A percentile compares a stretch with the other conserved stretches of the same genome.
Evolutionary conservation across 2,888 invertebrate species (phyloP).

Genomic region (Drosophila kambysellisi): DNA sequence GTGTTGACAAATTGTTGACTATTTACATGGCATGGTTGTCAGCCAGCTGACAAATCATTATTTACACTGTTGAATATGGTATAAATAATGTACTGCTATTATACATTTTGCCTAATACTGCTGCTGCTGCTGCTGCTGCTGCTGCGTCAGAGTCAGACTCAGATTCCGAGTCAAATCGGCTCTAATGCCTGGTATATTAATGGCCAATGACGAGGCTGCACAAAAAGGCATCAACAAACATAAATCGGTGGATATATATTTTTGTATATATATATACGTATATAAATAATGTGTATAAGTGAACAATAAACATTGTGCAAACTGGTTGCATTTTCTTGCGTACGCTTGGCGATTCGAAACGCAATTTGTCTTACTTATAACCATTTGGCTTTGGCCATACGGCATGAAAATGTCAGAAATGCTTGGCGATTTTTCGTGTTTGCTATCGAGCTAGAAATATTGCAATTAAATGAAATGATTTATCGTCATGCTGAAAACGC

Average conservation of each 20-base stretch:
- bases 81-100: constrained; percentile 69
- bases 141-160: constrained; percentile 30
- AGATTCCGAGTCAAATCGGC: constrained; percentile 19
- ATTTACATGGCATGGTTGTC: constrained; percentile 69
- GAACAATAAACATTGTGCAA: constrained; percentile 62
- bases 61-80: constrained; percentile 68
- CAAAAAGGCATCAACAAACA: constrained; percentile 15
- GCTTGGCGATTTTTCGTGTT: constrained; percentile 39
- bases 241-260: constrained; percentile 6
- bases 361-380: constrained; percentile 66
- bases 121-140: constrained; percentile 32
- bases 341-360: constrained; percentile 44
- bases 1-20: constrained; percentile 70
- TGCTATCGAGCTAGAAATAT: constrained; percentile 61
- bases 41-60: constrained; percentile 69
- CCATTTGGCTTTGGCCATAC: constrained; percentile 38
- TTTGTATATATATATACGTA: constrained; percentile 8
- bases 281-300: constrained; percentile 8
- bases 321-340: constrained; percentile 71
- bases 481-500: constrained; percentile 58
- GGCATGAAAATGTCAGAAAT: constrained; percentile 57
- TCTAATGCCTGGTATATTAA: constrained; percentile 56
- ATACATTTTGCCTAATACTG: constrained; percentile 30
- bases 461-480: constrained; percentile 75
- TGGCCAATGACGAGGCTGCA: constrained; percentile 54